phyloP scores from a whole-genome alignment of 2,113 vertebrate genomes.

The Sylvilagus bachmani region DNA sequence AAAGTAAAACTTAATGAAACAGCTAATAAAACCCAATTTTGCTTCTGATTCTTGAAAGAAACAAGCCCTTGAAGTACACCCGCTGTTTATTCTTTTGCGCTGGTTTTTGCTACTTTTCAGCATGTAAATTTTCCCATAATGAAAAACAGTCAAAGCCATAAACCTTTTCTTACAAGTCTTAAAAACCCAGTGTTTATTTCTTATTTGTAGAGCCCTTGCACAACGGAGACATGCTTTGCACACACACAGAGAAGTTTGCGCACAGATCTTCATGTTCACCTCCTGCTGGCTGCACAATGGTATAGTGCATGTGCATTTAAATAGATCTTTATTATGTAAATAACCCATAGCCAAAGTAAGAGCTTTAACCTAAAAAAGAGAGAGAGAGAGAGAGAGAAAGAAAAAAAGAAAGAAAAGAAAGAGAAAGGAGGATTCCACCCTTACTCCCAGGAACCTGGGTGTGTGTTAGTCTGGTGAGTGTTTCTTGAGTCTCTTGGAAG shows the following conservation, averaged over 20 bases:
- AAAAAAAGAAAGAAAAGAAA: neutral
- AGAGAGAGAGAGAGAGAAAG: constrained; percentile 41
- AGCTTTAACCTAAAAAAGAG: constrained; percentile 50
- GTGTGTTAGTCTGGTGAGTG: neutral
- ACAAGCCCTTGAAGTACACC: constrained; percentile 77
- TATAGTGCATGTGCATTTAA: constrained; percentile 64
- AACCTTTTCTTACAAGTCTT: constrained; percentile 74
- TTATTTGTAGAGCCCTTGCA: constrained; percentile 63
- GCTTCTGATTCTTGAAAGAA: constrained; percentile 87
- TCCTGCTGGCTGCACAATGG: constrained; percentile 61
- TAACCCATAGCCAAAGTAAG: constrained; percentile 57
- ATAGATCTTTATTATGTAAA: constrained; percentile 79
- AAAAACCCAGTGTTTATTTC: constrained; percentile 75
- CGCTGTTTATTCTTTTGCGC: constrained; percentile 83
- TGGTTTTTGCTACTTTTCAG: constrained; percentile 82
- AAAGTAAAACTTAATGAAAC: constrained; percentile 90
- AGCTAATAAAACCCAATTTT: constrained; percentile 89
- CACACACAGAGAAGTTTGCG: constrained; percentile 61
- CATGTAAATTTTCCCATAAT: constrained; percentile 78
- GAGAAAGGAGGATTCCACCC: constrained; percentile 19
- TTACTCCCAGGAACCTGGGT: constrained; percentile 39
- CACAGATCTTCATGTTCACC: constrained; percentile 63
- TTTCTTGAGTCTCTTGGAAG: neutral
- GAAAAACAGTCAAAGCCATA: constrained; percentile 77
- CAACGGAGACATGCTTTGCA: constrained; percentile 55